Percentiles rank a stretch among this genome's conserved stretches.
phyloP scores from a whole-genome alignment of 1,140 invertebrate genomes.

The Lordiphosa clarofinis region DNA sequence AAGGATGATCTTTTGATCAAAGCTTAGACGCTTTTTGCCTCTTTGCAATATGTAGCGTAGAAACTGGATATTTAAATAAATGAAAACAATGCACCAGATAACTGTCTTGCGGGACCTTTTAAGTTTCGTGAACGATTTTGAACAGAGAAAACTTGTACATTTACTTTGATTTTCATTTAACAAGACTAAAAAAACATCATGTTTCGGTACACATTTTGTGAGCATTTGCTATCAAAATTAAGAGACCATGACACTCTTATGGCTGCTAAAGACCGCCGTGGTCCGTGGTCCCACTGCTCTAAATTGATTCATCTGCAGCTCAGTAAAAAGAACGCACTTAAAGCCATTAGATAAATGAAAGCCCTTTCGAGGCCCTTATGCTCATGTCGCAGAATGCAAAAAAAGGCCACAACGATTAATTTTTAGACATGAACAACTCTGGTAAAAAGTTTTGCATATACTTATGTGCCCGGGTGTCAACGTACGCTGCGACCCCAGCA shows the following conservation, averaged over 20 bases:
- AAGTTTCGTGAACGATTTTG: too few relatives aligned
- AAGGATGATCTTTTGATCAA: too few relatives aligned
- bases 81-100: too few relatives aligned
- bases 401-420: slow-evolving; percentile 48
- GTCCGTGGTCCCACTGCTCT: slow-evolving; percentile 5
- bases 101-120: too few relatives aligned
- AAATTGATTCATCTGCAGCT: slow-evolving; percentile 43
- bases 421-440: slow-evolving; percentile 26
- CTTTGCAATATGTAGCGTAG: too few relatives aligned
- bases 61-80: too few relatives aligned
- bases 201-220: too few relatives aligned
- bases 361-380: slow-evolving; percentile 14
- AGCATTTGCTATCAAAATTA: background rate
- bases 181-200: too few relatives aligned
- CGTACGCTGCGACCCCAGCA: slow-evolving; percentile 19
- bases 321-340: slow-evolving; percentile 32
- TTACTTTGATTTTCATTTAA: too few relatives aligned
- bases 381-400: slow-evolving; percentile 27
- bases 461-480: slow-evolving; percentile 24
- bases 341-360: slow-evolving; percentile 49
- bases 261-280: too few relatives aligned
- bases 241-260: background rate
- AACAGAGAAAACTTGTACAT: too few relatives aligned
- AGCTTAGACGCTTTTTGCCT: too few relatives aligned
- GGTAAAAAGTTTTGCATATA: slow-evolving; percentile 50